Evolutionary conservation across 2,888 invertebrate species (phyloP).

Genomic region (Criorhina ranunculi): DNA sequence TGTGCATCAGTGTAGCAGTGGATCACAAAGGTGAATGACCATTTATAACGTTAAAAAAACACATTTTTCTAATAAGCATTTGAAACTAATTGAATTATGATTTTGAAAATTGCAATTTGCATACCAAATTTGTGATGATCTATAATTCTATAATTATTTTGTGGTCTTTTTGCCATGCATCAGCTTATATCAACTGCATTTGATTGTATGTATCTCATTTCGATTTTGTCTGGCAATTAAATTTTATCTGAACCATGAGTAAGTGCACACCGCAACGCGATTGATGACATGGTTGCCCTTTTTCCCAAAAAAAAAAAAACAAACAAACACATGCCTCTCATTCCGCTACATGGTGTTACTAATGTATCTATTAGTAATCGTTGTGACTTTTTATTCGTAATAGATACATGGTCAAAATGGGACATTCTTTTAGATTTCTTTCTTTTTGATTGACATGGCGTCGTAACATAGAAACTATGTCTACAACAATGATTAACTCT

Average conservation of each 20-base stretch:
- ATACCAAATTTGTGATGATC: constrained; percentile 34
- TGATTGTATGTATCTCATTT: constrained; percentile 27
- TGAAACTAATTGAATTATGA: constrained; percentile 43
- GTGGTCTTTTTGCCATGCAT: constrained; percentile 16
- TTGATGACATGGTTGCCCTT: constrained; percentile 15
- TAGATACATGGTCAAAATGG: constrained; percentile 66
- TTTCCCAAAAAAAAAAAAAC: constrained; percentile 1
- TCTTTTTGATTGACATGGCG: constrained; percentile 71
- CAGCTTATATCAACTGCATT: not conserved
- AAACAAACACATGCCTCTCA: constrained; percentile 36
- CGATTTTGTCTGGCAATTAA: constrained; percentile 43
- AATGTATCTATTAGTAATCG: constrained; percentile 59
- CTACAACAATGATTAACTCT: not conserved
- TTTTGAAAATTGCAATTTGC: constrained; percentile 40
- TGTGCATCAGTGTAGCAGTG: no score
- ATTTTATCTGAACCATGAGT: constrained; percentile 24
- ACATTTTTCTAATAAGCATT: not conserved
- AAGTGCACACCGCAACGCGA: constrained; percentile 20
- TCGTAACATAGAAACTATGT: constrained; percentile 4
- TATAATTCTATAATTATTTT: not conserved
- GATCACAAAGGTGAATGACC: no score
- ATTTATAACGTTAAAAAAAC: no score
- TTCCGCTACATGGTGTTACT: constrained; percentile 25
- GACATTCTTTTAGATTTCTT: constrained; percentile 50
- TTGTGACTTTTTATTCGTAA: constrained; percentile 16